Percentiles rank a stretch among this genome's conserved stretches.
Evolutionary conservation across 1,140 invertebrate species (phyloP).

Genomic region (Plodia interpunctella): DNA sequence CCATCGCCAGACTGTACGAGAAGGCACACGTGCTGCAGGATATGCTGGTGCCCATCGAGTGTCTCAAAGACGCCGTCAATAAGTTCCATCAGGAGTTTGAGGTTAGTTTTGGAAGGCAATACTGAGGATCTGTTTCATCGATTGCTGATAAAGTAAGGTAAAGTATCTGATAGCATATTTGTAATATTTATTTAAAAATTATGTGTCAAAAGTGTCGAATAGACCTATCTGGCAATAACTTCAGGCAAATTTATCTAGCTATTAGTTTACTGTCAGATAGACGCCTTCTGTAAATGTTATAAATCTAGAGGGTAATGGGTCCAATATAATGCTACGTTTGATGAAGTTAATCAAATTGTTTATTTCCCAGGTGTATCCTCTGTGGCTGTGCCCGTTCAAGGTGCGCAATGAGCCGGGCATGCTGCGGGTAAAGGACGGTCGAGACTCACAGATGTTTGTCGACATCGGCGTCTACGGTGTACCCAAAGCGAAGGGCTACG

Average conservation of each 20-base stretch:
- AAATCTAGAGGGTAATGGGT: too few species aligned
- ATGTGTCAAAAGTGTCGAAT: too few species aligned
- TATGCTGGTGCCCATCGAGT: conserved; percentile 86
- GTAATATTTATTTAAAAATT: too few species aligned
- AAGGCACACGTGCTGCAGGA: conserved; percentile 90
- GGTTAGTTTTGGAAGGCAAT: conserved; percentile 56
- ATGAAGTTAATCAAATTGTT: too few species aligned
- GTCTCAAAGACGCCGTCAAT: conserved; percentile 79
- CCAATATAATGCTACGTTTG: too few species aligned
- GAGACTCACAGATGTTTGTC: conserved; percentile 82
- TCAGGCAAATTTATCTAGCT: too few species aligned
- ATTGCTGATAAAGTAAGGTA: too few species aligned
- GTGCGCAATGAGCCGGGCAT: conserved; percentile 84
- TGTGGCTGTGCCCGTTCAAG: conserved; percentile 91
- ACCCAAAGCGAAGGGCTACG: conserved; percentile 80
- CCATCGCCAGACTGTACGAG: conserved; percentile 86
- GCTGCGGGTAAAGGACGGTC: conserved; percentile 76
- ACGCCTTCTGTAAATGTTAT: too few species aligned
- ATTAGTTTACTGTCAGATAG: too few species aligned
- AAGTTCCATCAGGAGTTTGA: conserved; percentile 84
- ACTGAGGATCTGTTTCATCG: too few species aligned
- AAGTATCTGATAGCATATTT: too few species aligned
- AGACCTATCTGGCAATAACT: too few species aligned
- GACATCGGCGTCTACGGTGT: conserved; percentile 89
- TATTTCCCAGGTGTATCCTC: conserved; percentile 83